These are phyloP conservation scores for Oxyruncus cristatus DNA, from an alignment of 2,113 vertebrate species.

Conservation along the genomic window DNA sequence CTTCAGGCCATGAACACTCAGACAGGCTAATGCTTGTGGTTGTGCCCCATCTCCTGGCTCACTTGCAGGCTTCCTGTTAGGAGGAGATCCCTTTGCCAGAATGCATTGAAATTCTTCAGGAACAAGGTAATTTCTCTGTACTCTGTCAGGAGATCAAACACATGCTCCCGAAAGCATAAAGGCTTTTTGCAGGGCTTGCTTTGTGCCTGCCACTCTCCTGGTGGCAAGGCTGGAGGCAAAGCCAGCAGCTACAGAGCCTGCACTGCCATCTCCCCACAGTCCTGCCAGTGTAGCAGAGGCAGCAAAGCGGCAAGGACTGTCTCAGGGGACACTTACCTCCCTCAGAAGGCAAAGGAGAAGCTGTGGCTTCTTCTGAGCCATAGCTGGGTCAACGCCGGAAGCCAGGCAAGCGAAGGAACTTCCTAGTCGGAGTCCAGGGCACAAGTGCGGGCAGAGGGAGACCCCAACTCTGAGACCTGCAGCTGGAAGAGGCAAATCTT, in stretches of 20 bases:
- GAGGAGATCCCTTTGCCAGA: neutral
- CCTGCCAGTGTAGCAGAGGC: neutral
- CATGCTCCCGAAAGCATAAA: neutral
- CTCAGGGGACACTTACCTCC: neutral
- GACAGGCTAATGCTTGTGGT: neutral
- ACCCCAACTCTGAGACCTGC: neutral
- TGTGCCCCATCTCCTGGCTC: neutral
- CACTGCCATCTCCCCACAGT: neutral
- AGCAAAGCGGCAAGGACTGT: neutral
- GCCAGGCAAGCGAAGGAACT: neutral
- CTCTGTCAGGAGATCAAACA: neutral
- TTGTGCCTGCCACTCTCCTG: neutral
- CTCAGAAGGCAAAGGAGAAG: neutral
- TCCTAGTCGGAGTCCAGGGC: neutral
- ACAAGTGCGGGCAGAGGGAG: neutral
- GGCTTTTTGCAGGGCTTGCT: neutral
- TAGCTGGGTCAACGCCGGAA: neutral
- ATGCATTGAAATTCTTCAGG: neutral
- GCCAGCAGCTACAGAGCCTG: neutral
- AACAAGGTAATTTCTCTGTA: neutral
- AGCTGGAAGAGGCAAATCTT: neutral
- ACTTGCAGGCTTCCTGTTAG: neutral
- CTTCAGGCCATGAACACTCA: rapidly evolving
- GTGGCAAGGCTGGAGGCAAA: neutral
- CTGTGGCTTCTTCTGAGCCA: neutral